These are phyloP conservation scores for Alosa sapidissima DNA, from an alignment of 2,797 vertebrate species.

Conservation along the genomic window DNA sequence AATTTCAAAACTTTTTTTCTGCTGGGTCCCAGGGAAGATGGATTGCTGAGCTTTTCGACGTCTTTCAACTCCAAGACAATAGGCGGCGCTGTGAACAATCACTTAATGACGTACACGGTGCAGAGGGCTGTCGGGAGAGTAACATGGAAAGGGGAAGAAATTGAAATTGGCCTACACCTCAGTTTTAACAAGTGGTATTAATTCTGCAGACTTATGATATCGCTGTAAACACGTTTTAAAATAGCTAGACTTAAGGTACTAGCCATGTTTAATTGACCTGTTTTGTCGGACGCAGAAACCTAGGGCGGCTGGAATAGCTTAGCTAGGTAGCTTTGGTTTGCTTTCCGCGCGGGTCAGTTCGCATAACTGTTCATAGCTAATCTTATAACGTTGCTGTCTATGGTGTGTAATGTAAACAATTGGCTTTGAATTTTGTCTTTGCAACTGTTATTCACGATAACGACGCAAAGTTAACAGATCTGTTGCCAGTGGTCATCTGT, in stretches of 20 bases:
- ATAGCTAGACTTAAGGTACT: neutral
- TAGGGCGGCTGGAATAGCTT: neutral
- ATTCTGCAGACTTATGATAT: neutral
- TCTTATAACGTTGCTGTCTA: no score
- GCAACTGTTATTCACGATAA: no score
- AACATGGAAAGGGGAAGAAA: neutral
- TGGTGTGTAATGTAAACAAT: neutral
- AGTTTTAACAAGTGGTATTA: neutral
- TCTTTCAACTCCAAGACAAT: neutral
- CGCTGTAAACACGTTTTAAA: no score
- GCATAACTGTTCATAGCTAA: neutral
- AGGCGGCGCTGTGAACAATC: neutral
- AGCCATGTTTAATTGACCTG: neutral
- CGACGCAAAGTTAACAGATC: no score
- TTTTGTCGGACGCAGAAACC: neutral
- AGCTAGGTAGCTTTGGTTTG: neutral
- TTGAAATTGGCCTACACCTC: neutral
- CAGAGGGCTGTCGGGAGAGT: neutral
- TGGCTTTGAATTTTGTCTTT: neutral
- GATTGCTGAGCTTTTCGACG: neutral
- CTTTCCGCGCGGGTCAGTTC: neutral
- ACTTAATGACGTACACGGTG: neutral
- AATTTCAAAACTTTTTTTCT: no score
- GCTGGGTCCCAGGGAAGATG: no score
- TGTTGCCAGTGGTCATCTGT: no score